These are phyloP conservation scores for Karalla daura DNA, from an alignment of 2,797 vertebrate genomes.

Conservation along the genomic window DNA sequence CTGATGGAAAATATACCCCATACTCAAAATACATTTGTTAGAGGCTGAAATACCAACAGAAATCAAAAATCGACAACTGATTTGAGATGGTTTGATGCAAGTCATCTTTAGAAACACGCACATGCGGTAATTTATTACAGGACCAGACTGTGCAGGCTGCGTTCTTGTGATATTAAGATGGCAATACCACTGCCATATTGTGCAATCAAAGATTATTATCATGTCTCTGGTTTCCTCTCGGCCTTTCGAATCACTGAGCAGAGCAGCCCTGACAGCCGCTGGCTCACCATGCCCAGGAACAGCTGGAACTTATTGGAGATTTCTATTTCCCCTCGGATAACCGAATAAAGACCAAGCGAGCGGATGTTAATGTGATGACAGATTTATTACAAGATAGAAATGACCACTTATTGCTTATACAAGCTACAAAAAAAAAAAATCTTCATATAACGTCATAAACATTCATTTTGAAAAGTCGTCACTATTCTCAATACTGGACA, in stretches of 20 bases:
- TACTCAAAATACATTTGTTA: too few relatives aligned
- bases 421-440: constrained; percentile 47
- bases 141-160: neutral
- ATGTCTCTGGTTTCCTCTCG: neutral
- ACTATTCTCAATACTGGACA: constrained; percentile 34
- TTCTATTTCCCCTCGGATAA: too few relatives aligned
- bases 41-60: neutral
- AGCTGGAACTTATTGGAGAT: neutral
- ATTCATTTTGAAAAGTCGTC: constrained; percentile 33
- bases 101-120: neutral
- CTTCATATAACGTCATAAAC: constrained; percentile 23
- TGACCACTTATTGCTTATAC: constrained; percentile 39
- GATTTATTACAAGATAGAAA: constrained; percentile 68
- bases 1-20: too few relatives aligned
- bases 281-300: neutral
- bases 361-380: constrained; percentile 30
- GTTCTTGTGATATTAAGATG: neutral
- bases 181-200: neutral
- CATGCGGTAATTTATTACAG: neutral
- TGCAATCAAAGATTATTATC: neutral
- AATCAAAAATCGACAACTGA: too few relatives aligned
- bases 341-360: too few relatives aligned
- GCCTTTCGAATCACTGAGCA: neutral
- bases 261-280: too few relatives aligned
- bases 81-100: neutral